Conservation (phyloP, 2,113 vertebrate genomes). For the Protobothrops flavoviridis region DNA sequence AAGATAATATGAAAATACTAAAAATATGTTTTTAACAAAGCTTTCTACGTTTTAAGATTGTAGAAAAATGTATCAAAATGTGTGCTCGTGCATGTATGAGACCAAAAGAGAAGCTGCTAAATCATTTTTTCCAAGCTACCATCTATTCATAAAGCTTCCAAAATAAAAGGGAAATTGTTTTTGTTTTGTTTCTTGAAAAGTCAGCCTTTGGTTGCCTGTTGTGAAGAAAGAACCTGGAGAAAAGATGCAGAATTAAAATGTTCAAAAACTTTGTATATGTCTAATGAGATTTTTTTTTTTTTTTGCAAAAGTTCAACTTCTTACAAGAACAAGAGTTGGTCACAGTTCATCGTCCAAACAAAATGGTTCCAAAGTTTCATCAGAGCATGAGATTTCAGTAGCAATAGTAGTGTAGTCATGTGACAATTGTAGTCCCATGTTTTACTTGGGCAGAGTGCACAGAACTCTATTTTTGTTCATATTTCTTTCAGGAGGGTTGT, state of each 20-base stretch:
- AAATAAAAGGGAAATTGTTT: not conserved
- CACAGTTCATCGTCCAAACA: not conserved
- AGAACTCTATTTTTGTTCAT: not conserved
- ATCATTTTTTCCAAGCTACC: not conserved
- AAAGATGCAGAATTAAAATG: not conserved
- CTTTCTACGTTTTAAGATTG: not conserved
- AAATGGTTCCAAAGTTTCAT: not conserved
- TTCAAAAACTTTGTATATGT: not conserved
- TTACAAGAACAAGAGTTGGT: not conserved
- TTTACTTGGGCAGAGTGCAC: not conserved
- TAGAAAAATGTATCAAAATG: not conserved
- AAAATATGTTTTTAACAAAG: constrained; percentile 31
- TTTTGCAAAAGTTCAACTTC: not conserved
- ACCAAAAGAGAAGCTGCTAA: not conserved
- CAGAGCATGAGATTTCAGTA: not conserved
- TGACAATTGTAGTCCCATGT: not conserved
- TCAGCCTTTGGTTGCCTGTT: not conserved
- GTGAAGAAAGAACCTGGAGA: not conserved
- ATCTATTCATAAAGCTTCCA: not conserved
- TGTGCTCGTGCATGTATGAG: not conserved
- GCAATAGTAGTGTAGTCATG: not conserved
- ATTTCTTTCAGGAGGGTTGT: not conserved
- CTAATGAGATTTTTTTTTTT: not conserved
- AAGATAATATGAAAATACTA: constrained; percentile 55
- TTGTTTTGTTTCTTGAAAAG: not conserved